Percentiles rank a stretch among this genome's conserved stretches.
Conservation (phyloP, 2,888 invertebrate genomes). For the Temnothorax unifasciatus region DNA sequence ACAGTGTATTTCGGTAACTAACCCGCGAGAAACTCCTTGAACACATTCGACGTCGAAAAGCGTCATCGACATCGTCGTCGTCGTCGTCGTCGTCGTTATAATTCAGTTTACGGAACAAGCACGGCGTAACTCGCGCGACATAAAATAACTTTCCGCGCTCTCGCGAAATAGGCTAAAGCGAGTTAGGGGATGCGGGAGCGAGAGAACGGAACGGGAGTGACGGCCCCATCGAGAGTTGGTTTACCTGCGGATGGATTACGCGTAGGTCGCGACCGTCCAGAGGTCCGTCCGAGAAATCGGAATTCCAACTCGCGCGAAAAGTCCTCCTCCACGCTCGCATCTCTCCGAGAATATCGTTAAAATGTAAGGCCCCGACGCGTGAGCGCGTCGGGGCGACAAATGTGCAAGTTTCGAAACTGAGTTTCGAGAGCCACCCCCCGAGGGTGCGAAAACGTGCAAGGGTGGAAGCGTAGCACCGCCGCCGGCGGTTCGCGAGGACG, state of each 20-base stretch:
- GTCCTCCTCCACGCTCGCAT: constrained; percentile 41
- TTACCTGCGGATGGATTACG: constrained; percentile 13
- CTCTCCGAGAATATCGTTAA: constrained; percentile 66
- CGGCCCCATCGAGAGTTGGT: constrained; percentile 35
- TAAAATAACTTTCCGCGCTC: constrained; percentile 55
- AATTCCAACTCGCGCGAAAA: constrained; percentile 60
- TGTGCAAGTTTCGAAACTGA: constrained; percentile 73
- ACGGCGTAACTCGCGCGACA: constrained; percentile 49
- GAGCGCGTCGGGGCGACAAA: constrained; percentile 62
- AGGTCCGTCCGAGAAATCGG: constrained; percentile 65
- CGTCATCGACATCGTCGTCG: constrained; percentile 40
- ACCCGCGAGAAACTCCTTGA: constrained; percentile 33
- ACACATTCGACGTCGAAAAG: constrained; percentile 43
- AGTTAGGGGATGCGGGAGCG: constrained; percentile 15
- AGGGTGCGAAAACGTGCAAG: constrained; percentile 68
- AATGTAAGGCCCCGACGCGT: constrained; percentile 49
- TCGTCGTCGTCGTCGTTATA: constrained; percentile 42
- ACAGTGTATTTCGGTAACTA: constrained; percentile 7
- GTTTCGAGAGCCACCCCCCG: constrained; percentile 65
- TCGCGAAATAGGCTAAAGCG: constrained; percentile 57
- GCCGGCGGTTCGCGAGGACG: constrained; percentile 31
- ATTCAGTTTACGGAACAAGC: constrained; percentile 50
- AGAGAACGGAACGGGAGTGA: constrained; percentile 10
- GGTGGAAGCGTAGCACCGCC: constrained; percentile 23
- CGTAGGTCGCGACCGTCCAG: constrained; percentile 18